Evolutionary conservation across 2,113 vertebrate genomes (phyloP).

Genomic region (Nothobranchius kuhntae): DNA sequence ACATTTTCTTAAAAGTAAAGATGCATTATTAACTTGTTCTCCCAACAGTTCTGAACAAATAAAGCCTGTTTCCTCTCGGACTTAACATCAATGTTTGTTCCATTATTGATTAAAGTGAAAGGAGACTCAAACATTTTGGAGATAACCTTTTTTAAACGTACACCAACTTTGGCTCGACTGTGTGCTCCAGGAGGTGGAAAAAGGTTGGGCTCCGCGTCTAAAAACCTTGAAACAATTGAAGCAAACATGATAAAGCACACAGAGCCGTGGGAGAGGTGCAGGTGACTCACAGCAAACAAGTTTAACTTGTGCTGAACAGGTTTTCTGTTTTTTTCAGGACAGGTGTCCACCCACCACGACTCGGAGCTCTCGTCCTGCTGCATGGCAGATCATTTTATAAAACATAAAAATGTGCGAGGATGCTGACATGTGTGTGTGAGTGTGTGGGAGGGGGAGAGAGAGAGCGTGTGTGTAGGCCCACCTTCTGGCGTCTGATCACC

Average conservation of each 20-base stretch:
- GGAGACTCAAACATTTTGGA: not conserved
- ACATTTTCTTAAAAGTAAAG: too few species aligned
- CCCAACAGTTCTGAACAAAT: too few species aligned
- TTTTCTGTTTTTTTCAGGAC: constrained; percentile 50
- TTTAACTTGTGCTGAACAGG: constrained; percentile 64
- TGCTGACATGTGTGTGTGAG: constrained; percentile 9
- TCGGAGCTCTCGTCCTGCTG: not conserved
- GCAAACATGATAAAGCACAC: constrained; percentile 42
- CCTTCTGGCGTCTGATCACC: constrained; percentile 45
- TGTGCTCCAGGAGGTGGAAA: constrained; percentile 1
- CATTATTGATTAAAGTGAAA: not conserved
- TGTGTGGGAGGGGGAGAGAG: constrained; percentile 7
- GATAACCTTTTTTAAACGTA: not conserved
- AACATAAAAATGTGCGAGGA: not conserved
- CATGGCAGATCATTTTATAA: not conserved
- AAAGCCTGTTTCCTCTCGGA: too few species aligned
- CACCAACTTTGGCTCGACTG: not conserved
- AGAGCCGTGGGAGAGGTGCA: constrained; percentile 58
- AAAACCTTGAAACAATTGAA: constrained; percentile 61
- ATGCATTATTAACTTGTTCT: too few species aligned
- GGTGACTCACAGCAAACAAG: constrained; percentile 70
- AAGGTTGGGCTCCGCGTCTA: constrained; percentile 39
- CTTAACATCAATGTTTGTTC: not conserved
- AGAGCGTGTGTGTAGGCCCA: constrained; percentile 6
- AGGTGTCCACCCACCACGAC: constrained; percentile 36